A percentile compares a stretch with the other conserved stretches of the same genome.
Conservation (phyloP, 2,113 vertebrate genomes). For the Forbesichthys papilliferus region DNA sequence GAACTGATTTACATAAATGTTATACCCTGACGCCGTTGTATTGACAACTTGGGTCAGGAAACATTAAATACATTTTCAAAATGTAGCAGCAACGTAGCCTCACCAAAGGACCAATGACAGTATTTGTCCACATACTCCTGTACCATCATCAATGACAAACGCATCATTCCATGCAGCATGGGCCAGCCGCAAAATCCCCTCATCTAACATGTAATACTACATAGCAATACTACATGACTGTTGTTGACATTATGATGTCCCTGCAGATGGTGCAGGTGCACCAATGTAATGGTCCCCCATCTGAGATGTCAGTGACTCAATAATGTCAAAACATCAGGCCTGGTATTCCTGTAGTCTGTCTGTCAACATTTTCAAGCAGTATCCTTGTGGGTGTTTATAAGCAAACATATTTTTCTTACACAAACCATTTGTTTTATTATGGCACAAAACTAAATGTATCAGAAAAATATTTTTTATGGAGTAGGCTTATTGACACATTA, state of each 20-base stretch:
- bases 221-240: neutral
- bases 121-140: neutral
- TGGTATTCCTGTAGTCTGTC: neutral
- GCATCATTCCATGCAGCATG: neutral
- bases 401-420: too few relatives aligned
- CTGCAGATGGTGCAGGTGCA: neutral
- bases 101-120: too few relatives aligned
- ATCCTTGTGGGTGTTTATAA: too few relatives aligned
- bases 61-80: neutral
- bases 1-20: neutral
- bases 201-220: neutral
- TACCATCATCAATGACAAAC: neutral
- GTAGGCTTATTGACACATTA: neutral
- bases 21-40: neutral
- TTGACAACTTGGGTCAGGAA: neutral
- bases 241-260: neutral
- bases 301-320: neutral
- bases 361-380: too few relatives aligned
- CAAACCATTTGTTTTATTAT: neutral
- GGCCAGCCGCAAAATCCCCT: neutral
- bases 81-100: too few relatives aligned
- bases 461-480: neutral
- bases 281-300: neutral
- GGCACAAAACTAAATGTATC: neutral
- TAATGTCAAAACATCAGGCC: neutral